Evolutionary conservation across 2,888 invertebrate species (phyloP).

Genomic region (Odontothrips loti): DNA sequence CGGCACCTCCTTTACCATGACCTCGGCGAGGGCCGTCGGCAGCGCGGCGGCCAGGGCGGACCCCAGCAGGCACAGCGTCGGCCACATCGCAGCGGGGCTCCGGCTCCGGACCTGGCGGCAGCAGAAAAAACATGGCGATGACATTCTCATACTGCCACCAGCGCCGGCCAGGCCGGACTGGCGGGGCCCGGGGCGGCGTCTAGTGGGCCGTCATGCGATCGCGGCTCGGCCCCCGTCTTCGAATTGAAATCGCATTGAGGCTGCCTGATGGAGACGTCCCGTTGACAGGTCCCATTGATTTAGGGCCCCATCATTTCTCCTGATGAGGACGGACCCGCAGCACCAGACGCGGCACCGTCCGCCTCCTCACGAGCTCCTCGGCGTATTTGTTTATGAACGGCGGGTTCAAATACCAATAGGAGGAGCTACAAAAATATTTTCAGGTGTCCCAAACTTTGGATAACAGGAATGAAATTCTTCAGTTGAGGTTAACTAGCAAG

Average conservation of each 20-base stretch:
- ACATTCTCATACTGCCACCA: too few species aligned
- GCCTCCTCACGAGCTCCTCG: background rate
- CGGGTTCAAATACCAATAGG: too few species aligned
- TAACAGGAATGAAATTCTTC: too few species aligned
- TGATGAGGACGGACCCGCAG: background rate
- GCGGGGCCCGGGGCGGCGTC: too few species aligned
- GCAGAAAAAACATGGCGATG: too few species aligned
- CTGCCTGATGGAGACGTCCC: conserved; percentile 7
- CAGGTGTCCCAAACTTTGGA: too few species aligned
- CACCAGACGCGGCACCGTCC: background rate
- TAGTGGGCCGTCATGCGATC: too few species aligned
- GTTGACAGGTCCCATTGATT: conserved; percentile 9
- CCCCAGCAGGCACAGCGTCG: background rate
- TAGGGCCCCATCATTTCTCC: background rate
- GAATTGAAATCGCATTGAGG: conserved; percentile 22
- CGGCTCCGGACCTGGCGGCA: too few species aligned
- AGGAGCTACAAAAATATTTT: too few species aligned
- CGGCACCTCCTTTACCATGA: conserved; percentile 50
- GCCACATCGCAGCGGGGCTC: background rate
- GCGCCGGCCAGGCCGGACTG: too few species aligned
- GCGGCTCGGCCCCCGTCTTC: background rate
- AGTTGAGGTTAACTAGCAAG: too few species aligned
- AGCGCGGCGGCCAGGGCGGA: background rate
- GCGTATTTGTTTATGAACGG: too few species aligned
- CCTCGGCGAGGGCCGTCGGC: background rate